Percentiles rank a stretch among this genome's conserved stretches.
Conservation (phyloP, 2,888 invertebrate genomes). For the Serripes groenlandicus region DNA sequence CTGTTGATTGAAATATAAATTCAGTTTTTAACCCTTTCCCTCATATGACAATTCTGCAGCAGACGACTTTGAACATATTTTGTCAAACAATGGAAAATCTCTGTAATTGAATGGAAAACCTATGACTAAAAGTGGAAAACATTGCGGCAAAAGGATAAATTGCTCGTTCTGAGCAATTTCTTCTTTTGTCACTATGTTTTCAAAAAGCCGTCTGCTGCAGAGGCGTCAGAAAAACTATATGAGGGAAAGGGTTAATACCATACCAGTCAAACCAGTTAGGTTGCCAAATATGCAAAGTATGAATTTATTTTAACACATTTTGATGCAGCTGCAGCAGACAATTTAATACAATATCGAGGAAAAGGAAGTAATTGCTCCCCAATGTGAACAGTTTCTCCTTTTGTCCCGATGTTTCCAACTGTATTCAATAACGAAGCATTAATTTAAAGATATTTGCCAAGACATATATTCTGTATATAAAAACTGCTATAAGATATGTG, state of each 20-base stretch:
- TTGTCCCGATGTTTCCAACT: neutral
- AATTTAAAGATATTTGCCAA: neutral
- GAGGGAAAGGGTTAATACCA: neutral
- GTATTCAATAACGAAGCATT: neutral
- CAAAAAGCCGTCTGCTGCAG: neutral
- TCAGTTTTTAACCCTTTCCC: constrained; percentile 9
- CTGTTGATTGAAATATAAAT: too few relatives aligned
- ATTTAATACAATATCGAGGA: neutral
- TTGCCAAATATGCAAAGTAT: too few relatives aligned
- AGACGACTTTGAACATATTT: neutral
- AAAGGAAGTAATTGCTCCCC: neutral
- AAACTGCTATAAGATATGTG: too few relatives aligned
- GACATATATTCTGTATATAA: too few relatives aligned
- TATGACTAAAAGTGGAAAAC: neutral
- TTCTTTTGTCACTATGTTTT: neutral
- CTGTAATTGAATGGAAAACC: too few relatives aligned
- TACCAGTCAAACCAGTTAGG: too few relatives aligned
- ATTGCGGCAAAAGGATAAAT: neutral
- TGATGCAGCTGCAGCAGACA: neutral
- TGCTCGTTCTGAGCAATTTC: neutral
- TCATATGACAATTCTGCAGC: neutral
- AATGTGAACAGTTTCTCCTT: neutral
- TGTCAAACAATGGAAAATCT: too few relatives aligned
- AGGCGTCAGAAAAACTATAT: neutral
- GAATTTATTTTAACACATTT: too few relatives aligned